Conservation (phyloP, 2,888 invertebrate species). For the Megaustenia siamemsis region DNA sequence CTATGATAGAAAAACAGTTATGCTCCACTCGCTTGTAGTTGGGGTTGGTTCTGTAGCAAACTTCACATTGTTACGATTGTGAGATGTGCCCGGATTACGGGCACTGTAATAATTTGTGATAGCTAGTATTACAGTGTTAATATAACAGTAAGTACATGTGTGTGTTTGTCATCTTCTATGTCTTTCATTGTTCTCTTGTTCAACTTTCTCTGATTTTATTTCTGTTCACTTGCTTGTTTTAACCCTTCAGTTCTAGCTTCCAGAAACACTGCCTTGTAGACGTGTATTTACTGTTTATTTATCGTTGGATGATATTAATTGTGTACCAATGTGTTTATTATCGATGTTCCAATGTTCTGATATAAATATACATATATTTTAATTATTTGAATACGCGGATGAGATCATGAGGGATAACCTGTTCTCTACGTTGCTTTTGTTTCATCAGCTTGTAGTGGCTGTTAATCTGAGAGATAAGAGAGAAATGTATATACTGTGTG, state of each 20-base stretch:
- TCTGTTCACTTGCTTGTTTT: not conserved
- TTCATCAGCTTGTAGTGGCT: too few relatives aligned
- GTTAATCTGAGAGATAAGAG: too few relatives aligned
- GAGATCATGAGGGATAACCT: too few relatives aligned
- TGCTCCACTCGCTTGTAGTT: not conserved
- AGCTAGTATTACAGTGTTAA: conserved; percentile 30
- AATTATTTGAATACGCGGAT: too few relatives aligned
- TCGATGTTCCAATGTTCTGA: not conserved
- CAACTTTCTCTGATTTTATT: conserved; percentile 2
- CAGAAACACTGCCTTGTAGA: conserved; percentile 31
- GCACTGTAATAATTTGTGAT: conserved; percentile 21
- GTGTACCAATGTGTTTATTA: not conserved
- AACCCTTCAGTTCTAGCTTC: conserved; percentile 6
- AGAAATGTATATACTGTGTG: too few relatives aligned
- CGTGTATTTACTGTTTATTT: not conserved
- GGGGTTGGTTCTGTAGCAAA: not conserved
- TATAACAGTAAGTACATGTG: not conserved
- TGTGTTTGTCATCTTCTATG: conserved; percentile 18
- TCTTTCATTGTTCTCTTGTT: not conserved
- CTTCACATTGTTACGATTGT: not conserved
- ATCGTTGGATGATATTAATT: not conserved
- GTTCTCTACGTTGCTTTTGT: too few relatives aligned
- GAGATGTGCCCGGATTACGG: conserved; percentile 19
- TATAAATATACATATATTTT: too few relatives aligned
- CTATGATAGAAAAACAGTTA: not conserved